Evolutionary conservation across 2,888 invertebrate species (phyloP), one percentile per base, ranked within the genome.

Genomic region (Agriopis aurantiaria): DNA sequence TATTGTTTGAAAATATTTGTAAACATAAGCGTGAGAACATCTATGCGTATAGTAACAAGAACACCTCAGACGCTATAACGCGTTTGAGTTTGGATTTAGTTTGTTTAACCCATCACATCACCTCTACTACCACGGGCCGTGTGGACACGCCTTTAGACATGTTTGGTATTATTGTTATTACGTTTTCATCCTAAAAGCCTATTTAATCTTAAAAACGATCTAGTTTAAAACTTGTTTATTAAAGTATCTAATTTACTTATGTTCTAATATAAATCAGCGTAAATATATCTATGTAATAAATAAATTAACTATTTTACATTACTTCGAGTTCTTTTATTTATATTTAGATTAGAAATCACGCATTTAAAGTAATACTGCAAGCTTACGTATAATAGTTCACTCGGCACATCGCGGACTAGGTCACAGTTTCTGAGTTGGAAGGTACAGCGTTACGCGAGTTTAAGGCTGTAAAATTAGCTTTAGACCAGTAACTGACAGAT

Each of bases 281-380:
- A 76, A 75, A 76, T 77, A 68, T 79, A 75, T 78, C 77, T 83
- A 79, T 79, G 79, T 80, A 88, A 89, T 85, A 86, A 87, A 86
- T 86, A 85, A 87, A 85, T 85, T 84, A 82, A 84, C 80, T 86
- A 85, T 85, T 90, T 88, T 87, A 88, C 81, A 83, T 88, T 84
- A 84, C 83, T 84, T 83, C 85, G 83, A 85, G 78, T 85, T 87
- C 86, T 88, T 91, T 91, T 89, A 90, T 91, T 90, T 89, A 86
- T n/a, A 61, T 52, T 14, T 33, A 49, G 48, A 23, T 61, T 14
- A 49, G 60, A 23, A 57, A 57, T 61, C 61, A 52, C 49, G 33
- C 83, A 89, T 88, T 88, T 89, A 87, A 87, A 88, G 79, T 88
- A 88, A 88, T 89, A 88, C 82, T 91, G 89, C 89, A 69, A 90